Conservation (phyloP, 2,888 invertebrate genomes). For the Desoria tigrina region DNA sequence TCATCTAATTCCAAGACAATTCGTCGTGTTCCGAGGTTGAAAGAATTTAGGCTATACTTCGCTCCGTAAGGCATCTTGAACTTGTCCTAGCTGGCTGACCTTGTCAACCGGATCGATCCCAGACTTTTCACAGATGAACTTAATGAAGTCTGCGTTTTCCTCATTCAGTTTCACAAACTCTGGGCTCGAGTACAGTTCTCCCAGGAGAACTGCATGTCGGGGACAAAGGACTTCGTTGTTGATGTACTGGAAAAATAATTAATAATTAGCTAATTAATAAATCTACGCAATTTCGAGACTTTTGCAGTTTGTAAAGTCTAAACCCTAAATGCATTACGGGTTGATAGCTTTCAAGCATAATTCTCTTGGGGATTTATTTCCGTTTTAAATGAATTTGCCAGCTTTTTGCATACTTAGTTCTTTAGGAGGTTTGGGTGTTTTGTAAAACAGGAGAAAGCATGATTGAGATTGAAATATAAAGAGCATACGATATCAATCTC, state of each 20-base stretch:
- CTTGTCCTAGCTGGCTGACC: conserved; percentile 62
- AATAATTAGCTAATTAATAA: too few species aligned
- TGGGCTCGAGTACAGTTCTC: conserved; percentile 60
- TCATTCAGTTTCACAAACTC: conserved; percentile 62
- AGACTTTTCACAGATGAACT: conserved; percentile 66
- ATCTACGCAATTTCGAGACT: too few species aligned
- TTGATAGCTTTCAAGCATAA: too few species aligned
- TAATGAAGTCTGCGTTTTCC: conserved; percentile 66
- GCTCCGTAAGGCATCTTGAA: conserved; percentile 70
- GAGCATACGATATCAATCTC: conserved; percentile 47
- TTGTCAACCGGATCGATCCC: too few species aligned
- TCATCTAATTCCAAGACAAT: too few species aligned
- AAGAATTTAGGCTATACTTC: conserved; percentile 60
- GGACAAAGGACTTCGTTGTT: conserved; percentile 68
- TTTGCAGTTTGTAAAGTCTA: too few species aligned
- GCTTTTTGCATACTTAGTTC: too few species aligned
- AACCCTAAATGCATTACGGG: too few species aligned
- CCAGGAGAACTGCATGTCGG: conserved; percentile 64
- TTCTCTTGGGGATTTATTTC: too few species aligned
- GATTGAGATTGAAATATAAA: not conserved
- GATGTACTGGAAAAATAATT: conserved; percentile 58
- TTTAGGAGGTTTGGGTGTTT: too few species aligned
- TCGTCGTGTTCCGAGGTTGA: too few species aligned
- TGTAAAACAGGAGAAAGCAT: not conserved
- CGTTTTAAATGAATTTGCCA: too few species aligned